Evolutionary conservation across 2,888 invertebrate species (phyloP).

Genomic region (Cyaniris semiargus): DNA sequence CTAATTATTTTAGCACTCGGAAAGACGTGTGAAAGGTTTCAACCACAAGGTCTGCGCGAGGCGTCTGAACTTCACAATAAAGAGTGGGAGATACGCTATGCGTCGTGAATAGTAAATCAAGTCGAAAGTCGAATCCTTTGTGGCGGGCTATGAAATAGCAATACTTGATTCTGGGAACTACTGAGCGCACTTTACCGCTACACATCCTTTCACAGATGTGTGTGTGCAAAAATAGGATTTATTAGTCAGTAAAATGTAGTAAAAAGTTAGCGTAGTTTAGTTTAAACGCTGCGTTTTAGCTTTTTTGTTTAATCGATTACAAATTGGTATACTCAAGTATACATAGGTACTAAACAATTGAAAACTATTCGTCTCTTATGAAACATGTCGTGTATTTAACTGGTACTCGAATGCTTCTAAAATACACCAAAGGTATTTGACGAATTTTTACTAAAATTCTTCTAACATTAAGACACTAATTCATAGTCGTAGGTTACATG

Average conservation of each 20-base stretch:
- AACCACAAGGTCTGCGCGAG: background rate
- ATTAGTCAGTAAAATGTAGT: background rate
- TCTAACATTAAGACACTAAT: no score
- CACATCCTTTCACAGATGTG: background rate
- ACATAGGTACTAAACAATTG: no score
- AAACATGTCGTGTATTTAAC: no score
- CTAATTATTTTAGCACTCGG: background rate
- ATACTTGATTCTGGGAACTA: background rate
- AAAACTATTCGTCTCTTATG: no score
- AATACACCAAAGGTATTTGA: no score
- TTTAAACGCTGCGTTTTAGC: background rate
- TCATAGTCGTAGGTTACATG: no score
- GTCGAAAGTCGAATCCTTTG: conserved; percentile 2
- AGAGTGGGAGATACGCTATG: conserved; percentile 2
- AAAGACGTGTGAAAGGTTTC: conserved; percentile 5
- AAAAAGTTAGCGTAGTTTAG: no score
- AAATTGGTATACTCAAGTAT: no score
- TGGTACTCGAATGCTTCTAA: no score
- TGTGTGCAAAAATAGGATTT: background rate
- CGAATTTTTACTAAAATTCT: no score
- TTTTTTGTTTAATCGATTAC: no score
- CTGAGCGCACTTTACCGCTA: background rate
- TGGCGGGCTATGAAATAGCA: conserved; percentile 5
- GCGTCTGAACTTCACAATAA: conserved; percentile 4
- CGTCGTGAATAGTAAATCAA: conserved; percentile 13